Evolutionary conservation across 2,888 invertebrate genomes (phyloP), one percentile per base, ranked within the genome.

Genomic region (Acleris sparsana): DNA sequence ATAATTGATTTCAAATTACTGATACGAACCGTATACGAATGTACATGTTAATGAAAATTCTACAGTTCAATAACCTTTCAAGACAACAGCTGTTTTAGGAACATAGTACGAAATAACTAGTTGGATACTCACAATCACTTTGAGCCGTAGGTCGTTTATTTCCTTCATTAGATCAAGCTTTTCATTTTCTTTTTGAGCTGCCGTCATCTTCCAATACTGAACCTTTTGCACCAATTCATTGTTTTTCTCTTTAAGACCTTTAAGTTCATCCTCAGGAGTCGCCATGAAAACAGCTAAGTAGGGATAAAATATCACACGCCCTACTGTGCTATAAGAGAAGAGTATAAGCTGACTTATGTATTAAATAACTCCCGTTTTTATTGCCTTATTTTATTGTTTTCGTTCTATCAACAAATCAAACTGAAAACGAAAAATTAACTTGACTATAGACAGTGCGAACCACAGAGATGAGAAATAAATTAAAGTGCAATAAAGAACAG

Each of bases 101-200:
- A 20, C 16, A 43, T 25, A 22, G 43, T 18, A 22, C 13, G 53
- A n/a, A 53, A 55, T 22, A 43, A 43, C 55, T 20, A 1, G 43
- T 4, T 39, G 16, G 39, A 7, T 53, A 80, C 91, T 85, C 79
- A 93, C 93, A 70, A 85, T 87, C 7, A 89, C 72, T 79, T 89
- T 87, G n/a, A 90, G 73, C 53, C 88, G 80, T 48, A 92, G 72
- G 52, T 91, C 89, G 70, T 88, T 91, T 22, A 80, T 82, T 78
- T 93, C 92, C 62, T 87, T 91, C 81, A 89, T 86, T 13, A 92
- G 75, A 13, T 83, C 84, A 1, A 90, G 70, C 71, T 89, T 92
- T 53, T 93, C 91, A 63, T 84, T 85, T 39, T 91, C 89, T 33
- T 79, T 80, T 67, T 88, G 85, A 18, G 83, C 87, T 11, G 88